Evolutionary conservation across 2,888 invertebrate genomes (phyloP).

Genomic region (Sesamia inferens): DNA sequence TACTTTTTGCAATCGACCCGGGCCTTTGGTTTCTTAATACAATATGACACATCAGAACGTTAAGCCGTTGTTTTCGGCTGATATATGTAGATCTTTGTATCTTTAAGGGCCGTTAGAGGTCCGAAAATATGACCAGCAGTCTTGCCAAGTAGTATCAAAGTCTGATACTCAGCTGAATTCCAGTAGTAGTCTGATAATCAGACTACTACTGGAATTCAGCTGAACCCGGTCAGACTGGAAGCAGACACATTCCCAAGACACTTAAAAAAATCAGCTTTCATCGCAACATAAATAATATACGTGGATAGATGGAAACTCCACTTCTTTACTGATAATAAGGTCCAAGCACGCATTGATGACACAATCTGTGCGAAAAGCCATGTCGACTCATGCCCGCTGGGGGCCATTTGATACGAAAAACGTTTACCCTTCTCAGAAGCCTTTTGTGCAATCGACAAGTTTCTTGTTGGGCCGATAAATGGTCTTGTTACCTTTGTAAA

Average conservation of each 20-base stretch:
- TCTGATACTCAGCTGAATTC: no score
- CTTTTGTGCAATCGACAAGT: slow-evolving; percentile 56
- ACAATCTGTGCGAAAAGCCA: slow-evolving; percentile 42
- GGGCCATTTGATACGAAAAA: slow-evolving; percentile 54
- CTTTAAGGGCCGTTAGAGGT: no score
- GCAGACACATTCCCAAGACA: not conserved
- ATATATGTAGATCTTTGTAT: no score
- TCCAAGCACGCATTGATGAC: slow-evolving; percentile 39
- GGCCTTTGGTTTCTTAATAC: no score
- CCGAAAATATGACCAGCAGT: no score
- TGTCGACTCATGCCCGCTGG: slow-evolving; percentile 52
- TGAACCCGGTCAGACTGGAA: no score
- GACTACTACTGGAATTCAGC: no score
- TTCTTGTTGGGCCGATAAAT: slow-evolving; percentile 48
- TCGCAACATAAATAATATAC: slow-evolving; percentile 28
- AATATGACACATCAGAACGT: no score
- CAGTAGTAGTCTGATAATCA: no score
- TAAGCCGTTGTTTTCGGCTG: no score
- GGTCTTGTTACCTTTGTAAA: slow-evolving; percentile 26
- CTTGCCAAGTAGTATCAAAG: no score
- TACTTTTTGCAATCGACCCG: no score
- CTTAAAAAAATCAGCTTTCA: slow-evolving; percentile 16
- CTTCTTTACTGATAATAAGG: slow-evolving; percentile 45
- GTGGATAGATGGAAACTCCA: slow-evolving; percentile 26
- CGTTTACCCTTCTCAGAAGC: slow-evolving; percentile 51